phyloP scores from a whole-genome alignment of 2,888 invertebrate genomes.

The Ecliptopera silaceata region DNA sequence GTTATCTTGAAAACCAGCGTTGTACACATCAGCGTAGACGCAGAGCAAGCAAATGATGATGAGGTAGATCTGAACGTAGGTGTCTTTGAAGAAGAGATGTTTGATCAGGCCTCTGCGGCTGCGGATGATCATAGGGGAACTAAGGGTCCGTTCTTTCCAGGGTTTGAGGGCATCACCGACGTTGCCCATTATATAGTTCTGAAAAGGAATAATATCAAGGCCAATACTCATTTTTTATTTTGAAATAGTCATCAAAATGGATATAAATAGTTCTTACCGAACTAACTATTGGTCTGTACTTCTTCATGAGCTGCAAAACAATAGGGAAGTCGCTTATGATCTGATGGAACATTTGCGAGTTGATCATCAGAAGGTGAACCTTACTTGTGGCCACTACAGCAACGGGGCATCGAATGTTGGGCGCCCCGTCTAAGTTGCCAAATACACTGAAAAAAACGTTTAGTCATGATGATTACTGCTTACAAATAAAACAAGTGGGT shows the following conservation, averaged over 20 bases:
- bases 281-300: slow-evolving; percentile 37
- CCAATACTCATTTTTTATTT: background rate
- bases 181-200: slow-evolving; percentile 55
- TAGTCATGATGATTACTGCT: background rate
- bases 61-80: slow-evolving; percentile 51
- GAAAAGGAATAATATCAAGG: slow-evolving; percentile 3
- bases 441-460: slow-evolving; percentile 52
- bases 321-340: slow-evolving; percentile 63
- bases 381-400: slow-evolving; percentile 50
- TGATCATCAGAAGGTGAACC: slow-evolving; percentile 62
- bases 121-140: slow-evolving; percentile 21
- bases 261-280: slow-evolving; percentile 27
- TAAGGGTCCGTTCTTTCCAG: slow-evolving; percentile 28
- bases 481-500: background rate
- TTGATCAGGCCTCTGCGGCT: slow-evolving; percentile 39
- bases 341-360: slow-evolving; percentile 51
- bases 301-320: slow-evolving; percentile 44
- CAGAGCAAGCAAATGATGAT: slow-evolving; percentile 54
- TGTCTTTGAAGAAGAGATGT: slow-evolving; percentile 47
- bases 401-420: slow-evolving; percentile 45
- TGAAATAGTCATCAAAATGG: background rate
- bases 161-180: slow-evolving; percentile 21
- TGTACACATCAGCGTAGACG: slow-evolving; percentile 60
- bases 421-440: slow-evolving; percentile 56
- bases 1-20: slow-evolving; percentile 65